Evolutionary conservation across 2,797 vertebrate genomes (phyloP).

Genomic region (Pseudochirops corinnae): DNA sequence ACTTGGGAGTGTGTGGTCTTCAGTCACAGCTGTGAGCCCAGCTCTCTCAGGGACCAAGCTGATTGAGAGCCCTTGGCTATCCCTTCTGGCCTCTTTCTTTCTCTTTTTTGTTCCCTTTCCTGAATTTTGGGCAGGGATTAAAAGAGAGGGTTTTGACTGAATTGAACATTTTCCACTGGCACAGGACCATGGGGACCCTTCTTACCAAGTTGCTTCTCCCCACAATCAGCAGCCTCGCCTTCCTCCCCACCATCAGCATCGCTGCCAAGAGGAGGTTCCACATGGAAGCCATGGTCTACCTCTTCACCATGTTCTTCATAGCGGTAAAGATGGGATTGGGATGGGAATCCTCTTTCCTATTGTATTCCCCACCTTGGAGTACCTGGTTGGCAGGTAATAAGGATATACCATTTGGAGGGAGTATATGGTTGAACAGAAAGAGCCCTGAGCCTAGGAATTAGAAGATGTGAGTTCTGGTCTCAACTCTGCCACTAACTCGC

Average conservation of each 20-base stretch:
- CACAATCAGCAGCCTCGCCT: conserved; percentile 94
- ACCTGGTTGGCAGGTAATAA: background rate
- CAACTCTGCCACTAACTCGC: background rate
- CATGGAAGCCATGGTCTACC: conserved; percentile 99
- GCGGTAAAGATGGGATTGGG: conserved; percentile 88
- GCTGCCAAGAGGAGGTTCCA: conserved; percentile 96
- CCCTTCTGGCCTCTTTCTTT: background rate
- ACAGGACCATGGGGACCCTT: conserved; percentile 90
- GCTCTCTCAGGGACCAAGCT: rapidly evolving
- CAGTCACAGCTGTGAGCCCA: conserved; percentile 82
- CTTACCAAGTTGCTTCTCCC: conserved; percentile 96
- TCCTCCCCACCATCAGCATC: conserved; percentile 93
- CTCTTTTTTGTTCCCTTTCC: background rate
- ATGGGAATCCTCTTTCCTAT: rapidly evolving
- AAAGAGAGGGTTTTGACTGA: background rate
- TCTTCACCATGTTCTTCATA: conserved; percentile 98
- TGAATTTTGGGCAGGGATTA: background rate
- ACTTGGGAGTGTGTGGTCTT: conserved; percentile 86
- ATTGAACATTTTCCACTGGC: background rate
- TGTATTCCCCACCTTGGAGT: rapidly evolving
- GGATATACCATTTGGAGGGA: too few species aligned
- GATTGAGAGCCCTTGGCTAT: background rate
- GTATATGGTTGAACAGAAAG: background rate
- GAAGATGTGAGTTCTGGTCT: too few species aligned
- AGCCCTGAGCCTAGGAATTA: background rate